A percentile compares a stretch with the other conserved stretches of the same genome.
These are phyloP conservation scores for Sceloporus tristichus DNA, from an alignment of 2,113 vertebrate genomes.

Conservation along the genomic window DNA sequence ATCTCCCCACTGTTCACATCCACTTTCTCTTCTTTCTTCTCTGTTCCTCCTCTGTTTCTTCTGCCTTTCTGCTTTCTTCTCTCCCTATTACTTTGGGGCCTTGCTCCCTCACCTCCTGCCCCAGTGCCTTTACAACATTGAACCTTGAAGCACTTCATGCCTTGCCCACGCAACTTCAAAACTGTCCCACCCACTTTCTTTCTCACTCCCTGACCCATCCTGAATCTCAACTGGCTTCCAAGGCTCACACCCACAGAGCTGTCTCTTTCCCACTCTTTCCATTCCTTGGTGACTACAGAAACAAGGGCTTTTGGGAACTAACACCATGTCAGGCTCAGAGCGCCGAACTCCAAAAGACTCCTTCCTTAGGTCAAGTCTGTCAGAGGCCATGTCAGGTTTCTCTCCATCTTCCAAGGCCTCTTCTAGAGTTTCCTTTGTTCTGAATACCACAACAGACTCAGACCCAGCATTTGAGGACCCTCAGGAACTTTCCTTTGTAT, in stretches of 20 bases:
- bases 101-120: background rate
- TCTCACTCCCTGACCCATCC: background rate
- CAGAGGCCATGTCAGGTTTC: background rate
- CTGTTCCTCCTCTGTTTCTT: too few relatives aligned
- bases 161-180: background rate
- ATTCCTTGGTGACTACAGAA: background rate
- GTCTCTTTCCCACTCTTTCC: background rate
- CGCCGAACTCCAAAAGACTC: background rate
- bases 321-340: background rate
- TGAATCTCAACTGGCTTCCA: too few relatives aligned
- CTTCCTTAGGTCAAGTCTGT: background rate
- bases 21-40: background rate
- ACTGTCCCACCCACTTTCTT: too few relatives aligned
- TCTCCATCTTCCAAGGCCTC: background rate
- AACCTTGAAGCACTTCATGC: background rate
- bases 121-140: background rate
- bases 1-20: background rate
- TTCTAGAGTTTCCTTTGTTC: slow-evolving; percentile 23
- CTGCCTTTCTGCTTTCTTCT: background rate
- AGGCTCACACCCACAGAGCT: background rate
- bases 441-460: background rate
- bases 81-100: background rate
- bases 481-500: background rate
- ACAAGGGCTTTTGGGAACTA: background rate
- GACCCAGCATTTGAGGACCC: background rate